Base-by-base conservation (phyloP, 2,797 vertebrate species). In the Mus minutoides region DNA sequence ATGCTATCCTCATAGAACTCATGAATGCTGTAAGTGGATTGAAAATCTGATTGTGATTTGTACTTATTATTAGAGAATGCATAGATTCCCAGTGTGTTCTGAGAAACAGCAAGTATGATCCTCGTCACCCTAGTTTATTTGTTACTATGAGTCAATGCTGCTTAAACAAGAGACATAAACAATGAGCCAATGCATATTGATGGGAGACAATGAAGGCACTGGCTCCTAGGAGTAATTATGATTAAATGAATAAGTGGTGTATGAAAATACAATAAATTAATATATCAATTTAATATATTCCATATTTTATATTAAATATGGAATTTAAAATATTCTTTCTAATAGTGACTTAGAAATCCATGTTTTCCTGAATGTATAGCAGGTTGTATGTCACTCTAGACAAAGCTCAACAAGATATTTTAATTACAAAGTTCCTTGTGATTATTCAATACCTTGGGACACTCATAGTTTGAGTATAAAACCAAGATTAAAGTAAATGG, bases 191-290 rank as follows among this genome's bases (percentile, higher is more conserved):
- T 91, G 64, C 54, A 60, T 21, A 79, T 79, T 62, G 40, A 54
- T 88, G 26, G 46, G 34, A 88, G 13, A 40, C 52, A 1, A 3
- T 22, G 11, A 91, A 69, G 13, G 52, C 24, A 82, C 37, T 16
- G 88, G 29, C 16, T 89, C 43, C 17, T 85, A 91, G 78, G 34
- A 84, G 80, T 71, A n/a, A 62, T 46, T 88, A 4, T 34, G 6
- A 31, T 84, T 84, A 88, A 96, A 69, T 84, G 29, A 83, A 31
- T 82, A 89, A 49, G 16, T 26, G 56, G 19, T 84, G 82, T 34
- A 76, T 58, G 13, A 96, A 83, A 95, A 82, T 86, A 89, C 67
- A 21, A 92, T 88, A 95, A 26, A 56, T n/a, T 89, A 40, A 22
- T 43, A 12, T 29, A 31, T 92, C 43, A 82, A 88, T 43, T 84